Evolutionary conservation across 2,888 invertebrate species (phyloP).

Genomic region (Ectropis crepuscularia): DNA sequence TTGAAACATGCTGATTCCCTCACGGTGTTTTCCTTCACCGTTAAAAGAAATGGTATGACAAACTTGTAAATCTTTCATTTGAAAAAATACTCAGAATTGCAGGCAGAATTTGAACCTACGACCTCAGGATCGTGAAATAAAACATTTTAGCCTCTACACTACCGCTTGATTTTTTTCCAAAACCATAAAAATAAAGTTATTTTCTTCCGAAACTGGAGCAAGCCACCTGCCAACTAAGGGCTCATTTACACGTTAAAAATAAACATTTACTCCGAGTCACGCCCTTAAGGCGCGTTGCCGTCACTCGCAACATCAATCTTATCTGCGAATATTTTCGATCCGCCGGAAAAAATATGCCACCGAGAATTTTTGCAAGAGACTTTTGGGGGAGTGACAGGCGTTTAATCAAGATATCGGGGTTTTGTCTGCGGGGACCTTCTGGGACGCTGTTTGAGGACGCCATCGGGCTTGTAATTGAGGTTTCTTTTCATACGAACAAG

Average conservation of each 20-base stretch:
- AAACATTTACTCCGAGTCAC: slow-evolving; percentile 17
- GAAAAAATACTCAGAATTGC: too few relatives aligned
- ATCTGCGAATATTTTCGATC: slow-evolving; percentile 47
- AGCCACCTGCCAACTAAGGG: neutral
- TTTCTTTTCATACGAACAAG: neutral
- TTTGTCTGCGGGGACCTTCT: slow-evolving; percentile 25
- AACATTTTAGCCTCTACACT: too few relatives aligned
- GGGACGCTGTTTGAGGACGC: slow-evolving; percentile 9
- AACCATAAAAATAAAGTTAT: neutral
- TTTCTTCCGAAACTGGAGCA: neutral
- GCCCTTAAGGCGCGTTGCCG: slow-evolving; percentile 38
- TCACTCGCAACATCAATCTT: slow-evolving; percentile 50
- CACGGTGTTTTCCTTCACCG: too few relatives aligned
- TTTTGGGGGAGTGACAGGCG: slow-evolving; percentile 29
- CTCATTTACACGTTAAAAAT: slow-evolving; percentile 19
- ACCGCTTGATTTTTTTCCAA: too few relatives aligned
- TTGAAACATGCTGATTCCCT: too few relatives aligned
- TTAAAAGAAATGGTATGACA: too few relatives aligned
- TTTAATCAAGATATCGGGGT: slow-evolving; percentile 37
- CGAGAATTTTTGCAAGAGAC: slow-evolving; percentile 28
- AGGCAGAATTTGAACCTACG: too few relatives aligned
- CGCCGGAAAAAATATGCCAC: slow-evolving; percentile 34
- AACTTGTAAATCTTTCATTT: too few relatives aligned
- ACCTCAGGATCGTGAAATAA: too few relatives aligned
- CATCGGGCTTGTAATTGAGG: slow-evolving; percentile 13